Conservation (phyloP, 2,113 vertebrate genomes). For the Calyptommatus sinebrachiatus region DNA sequence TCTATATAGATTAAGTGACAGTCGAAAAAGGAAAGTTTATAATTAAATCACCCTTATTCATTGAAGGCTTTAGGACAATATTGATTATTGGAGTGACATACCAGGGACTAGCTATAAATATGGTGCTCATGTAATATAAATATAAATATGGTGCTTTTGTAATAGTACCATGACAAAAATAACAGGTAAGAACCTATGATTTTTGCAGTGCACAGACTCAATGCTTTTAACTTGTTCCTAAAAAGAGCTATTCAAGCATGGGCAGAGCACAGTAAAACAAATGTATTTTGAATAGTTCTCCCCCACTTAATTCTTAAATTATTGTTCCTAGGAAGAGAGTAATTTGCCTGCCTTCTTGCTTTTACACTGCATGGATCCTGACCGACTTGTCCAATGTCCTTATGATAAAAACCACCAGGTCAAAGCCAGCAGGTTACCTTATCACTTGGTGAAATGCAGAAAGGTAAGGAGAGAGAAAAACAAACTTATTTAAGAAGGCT, state of each 20-base stretch:
- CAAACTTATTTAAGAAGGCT: neutral
- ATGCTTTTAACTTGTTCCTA: neutral
- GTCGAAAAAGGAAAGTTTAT: too few species aligned
- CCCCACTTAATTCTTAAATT: neutral
- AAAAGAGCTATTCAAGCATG: neutral
- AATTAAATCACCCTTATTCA: too few species aligned
- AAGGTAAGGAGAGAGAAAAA: slow-evolving; percentile 66
- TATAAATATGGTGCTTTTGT: too few species aligned
- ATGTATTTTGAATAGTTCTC: neutral
- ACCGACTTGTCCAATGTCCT: slow-evolving; percentile 74
- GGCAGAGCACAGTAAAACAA: neutral
- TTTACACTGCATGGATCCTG: slow-evolving; percentile 59
- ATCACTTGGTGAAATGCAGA: slow-evolving; percentile 80
- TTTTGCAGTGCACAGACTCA: neutral
- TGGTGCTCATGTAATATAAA: too few species aligned
- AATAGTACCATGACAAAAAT: too few species aligned
- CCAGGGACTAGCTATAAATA: too few species aligned
- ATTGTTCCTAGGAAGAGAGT: neutral
- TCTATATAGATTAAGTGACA: too few species aligned
- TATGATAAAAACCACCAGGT: slow-evolving; percentile 78
- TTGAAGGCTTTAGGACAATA: too few species aligned
- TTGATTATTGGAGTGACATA: too few species aligned
- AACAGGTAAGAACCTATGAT: neutral
- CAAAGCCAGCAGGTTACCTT: slow-evolving; percentile 73
- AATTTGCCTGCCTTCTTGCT: neutral